phyloP scores from a whole-genome alignment of 2,797 vertebrate species.

The Salmo trutta region DNA sequence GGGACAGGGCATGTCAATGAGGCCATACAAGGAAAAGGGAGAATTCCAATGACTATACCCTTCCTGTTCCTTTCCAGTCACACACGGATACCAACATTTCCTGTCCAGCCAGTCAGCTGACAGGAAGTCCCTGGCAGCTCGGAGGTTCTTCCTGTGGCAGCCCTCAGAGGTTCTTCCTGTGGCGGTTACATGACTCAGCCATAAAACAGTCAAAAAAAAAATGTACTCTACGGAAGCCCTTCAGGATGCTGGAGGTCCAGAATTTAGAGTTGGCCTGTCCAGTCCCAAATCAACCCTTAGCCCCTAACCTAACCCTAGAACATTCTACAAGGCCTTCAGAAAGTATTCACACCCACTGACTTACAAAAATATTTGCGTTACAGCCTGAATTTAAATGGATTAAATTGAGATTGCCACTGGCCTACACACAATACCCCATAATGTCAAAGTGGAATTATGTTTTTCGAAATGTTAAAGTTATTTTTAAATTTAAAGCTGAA shows the following conservation, averaged over 20 bases:
- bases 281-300: background rate
- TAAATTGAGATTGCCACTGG: too few relatives aligned
- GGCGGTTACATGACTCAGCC: slow-evolving; percentile 21
- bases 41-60: slow-evolving; percentile 38
- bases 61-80: slow-evolving; percentile 66
- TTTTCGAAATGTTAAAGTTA: too few relatives aligned
- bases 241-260: background rate
- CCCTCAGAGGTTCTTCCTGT: slow-evolving; percentile 18
- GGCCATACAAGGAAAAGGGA: background rate
- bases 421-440: too few relatives aligned
- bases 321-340: too few relatives aligned
- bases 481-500: too few relatives aligned
- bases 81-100: slow-evolving; percentile 54
- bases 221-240: background rate
- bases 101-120: slow-evolving; percentile 41
- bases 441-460: too few relatives aligned
- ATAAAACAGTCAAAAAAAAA: background rate
- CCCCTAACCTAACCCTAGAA: background rate
- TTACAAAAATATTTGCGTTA: too few relatives aligned
- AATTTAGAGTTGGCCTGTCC: background rate
- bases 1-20: background rate
- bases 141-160: slow-evolving; percentile 23
- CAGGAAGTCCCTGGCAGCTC: slow-evolving; percentile 38
- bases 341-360: too few relatives aligned
- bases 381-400: too few relatives aligned